phyloP scores from a whole-genome alignment of 37 sponge, comb jelly and placozoan species.

The Spongilla lacustris region DNA sequence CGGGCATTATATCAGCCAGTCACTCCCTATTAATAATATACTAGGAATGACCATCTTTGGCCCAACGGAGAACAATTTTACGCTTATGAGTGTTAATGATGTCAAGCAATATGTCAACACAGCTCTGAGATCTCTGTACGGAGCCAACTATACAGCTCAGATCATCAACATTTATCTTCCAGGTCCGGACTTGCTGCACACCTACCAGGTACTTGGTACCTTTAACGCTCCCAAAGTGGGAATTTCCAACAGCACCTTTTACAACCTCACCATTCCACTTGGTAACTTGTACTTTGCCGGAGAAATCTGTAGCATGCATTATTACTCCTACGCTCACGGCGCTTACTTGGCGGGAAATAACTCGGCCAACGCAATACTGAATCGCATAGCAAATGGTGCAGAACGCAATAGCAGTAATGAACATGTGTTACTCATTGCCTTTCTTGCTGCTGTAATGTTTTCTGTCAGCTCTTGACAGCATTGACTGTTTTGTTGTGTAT shows the following conservation, averaged over 20 bases:
- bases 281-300: slow-evolving; percentile 70
- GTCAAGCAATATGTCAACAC: slow-evolving; percentile 28
- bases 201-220: slow-evolving; percentile 40
- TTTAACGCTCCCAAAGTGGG: slow-evolving; percentile 17
- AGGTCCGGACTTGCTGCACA: slow-evolving; percentile 33
- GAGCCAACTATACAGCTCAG: not conserved
- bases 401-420: too few relatives aligned
- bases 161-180: slow-evolving; percentile 22
- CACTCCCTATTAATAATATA: slow-evolving; percentile 5
- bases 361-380: slow-evolving; percentile 16
- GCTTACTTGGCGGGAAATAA: slow-evolving; percentile 63
- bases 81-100: not conserved
- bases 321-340: slow-evolving; percentile 60
- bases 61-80: slow-evolving; percentile 7
- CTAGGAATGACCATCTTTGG: slow-evolving; percentile 34
- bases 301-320: slow-evolving; percentile 27
- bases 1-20: not conserved
- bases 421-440: too few relatives aligned
- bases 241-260: not conserved
- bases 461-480: too few relatives aligned
- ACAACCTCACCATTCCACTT: not conserved
- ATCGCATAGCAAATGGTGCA: too few relatives aligned
- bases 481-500: too few relatives aligned
- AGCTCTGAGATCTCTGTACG: slow-evolving; percentile 53
- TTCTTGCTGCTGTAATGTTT: too few relatives aligned